phyloP scores from a whole-genome alignment of 2,113 vertebrate genomes.

The Etheostoma cragini region DNA sequence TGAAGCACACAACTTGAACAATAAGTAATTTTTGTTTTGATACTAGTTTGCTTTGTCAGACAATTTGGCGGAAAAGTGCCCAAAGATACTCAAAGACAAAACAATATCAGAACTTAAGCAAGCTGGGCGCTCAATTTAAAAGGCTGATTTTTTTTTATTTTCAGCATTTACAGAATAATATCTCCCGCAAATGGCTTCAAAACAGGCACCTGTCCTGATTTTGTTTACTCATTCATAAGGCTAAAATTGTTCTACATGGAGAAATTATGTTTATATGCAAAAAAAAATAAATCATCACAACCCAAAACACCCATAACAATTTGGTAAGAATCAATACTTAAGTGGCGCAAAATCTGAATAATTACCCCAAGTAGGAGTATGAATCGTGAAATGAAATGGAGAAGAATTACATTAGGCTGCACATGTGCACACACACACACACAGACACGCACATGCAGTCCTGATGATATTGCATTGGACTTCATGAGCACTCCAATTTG shows the following conservation, averaged over 20 bases:
- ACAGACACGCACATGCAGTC: not conserved
- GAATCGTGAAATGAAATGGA: conserved; percentile 21
- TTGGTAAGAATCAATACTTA: conserved; percentile 47
- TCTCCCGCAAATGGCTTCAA: not conserved
- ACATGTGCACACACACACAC: too few species aligned
- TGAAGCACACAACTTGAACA: not conserved
- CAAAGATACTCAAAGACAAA: conserved; percentile 12
- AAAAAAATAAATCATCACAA: not conserved
- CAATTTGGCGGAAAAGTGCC: not conserved
- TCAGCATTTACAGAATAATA: not conserved
- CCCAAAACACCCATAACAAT: conserved; percentile 31
- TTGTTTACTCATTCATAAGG: not conserved
- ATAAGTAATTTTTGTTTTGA: conserved; percentile 5
- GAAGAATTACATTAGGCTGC: conserved; percentile 24
- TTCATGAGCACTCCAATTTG: conserved; percentile 60
- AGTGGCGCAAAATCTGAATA: conserved; percentile 45
- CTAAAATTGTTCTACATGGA: conserved; percentile 22
- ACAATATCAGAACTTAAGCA: not conserved
- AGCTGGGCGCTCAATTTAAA: conserved; percentile 8
- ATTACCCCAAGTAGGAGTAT: conserved; percentile 19
- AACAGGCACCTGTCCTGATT: conserved; percentile 4
- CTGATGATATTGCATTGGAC: conserved; percentile 56
- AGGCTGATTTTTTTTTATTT: not conserved
- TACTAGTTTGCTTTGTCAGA: not conserved
- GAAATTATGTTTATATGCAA: conserved; percentile 22